Evolutionary conservation across 1,140 invertebrate species (phyloP), one percentile per base, ranked within the genome.

Genomic region (Geopemphigus sp.): DNA sequence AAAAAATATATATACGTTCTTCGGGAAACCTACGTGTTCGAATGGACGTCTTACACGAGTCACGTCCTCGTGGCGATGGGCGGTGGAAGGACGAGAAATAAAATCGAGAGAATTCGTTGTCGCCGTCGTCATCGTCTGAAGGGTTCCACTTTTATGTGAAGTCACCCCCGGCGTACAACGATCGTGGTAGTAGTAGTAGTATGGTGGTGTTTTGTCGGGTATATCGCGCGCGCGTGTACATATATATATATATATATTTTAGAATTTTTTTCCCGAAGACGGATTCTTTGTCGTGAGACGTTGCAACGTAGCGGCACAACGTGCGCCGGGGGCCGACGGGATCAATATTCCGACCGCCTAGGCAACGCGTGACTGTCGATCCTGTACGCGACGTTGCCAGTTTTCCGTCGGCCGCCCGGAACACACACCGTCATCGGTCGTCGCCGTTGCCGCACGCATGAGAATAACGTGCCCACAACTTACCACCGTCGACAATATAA

Each of bases 311-410:
- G 72, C 56, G 54, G n/a, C 26, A 59, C 32, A 22, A 59, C 74
- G 74, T 63, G 74, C 74, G 74, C 74, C 39, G 74, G 74, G 74
- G 57, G 57, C 74, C 74, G 74, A 78, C 74, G 74, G 74, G 74
- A 78, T 78, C 74, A 78, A 78, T 78, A 78, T 78, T 78, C 74
- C 74, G 74, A 63, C 74, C 39, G 57, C 74, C 74, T 47, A 78
- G 74, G 74, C 74, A 78, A 78, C 74, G 74, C 74, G 59, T 76
- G 73, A 76, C 56, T 76, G 74, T 61, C 74, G 74, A 78, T 78
- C 74, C 74, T 78, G 74, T 78, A 22, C 74, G 74, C 74, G 39
- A 61, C 56, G 74, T 78, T 78, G 74, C 74, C 74, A 26, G 56
- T 47, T 61, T 50, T 78, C 57, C 24, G 24, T 78, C 39, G 57